phyloP scores from a whole-genome alignment of 2,797 vertebrate species.

The Danio jaintianensis region DNA sequence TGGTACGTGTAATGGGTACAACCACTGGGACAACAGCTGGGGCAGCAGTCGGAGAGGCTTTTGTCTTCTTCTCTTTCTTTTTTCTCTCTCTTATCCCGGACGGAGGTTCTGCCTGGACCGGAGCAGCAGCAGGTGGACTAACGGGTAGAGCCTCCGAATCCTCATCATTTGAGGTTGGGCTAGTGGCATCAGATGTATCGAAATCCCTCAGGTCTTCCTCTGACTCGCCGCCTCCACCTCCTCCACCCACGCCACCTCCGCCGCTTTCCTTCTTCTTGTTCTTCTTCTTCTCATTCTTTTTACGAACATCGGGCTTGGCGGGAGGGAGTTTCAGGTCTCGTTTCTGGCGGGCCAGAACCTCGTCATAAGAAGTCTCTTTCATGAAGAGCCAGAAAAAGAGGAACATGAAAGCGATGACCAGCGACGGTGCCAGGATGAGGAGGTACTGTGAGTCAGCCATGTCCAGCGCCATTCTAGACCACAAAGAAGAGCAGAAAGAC shows the following conservation, averaged over 20 bases:
- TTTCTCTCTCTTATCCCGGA: slow-evolving; percentile 87
- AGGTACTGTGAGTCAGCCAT: slow-evolving; percentile 96
- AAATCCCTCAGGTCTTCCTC: slow-evolving; percentile 92
- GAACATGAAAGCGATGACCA: slow-evolving; percentile 95
- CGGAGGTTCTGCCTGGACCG: slow-evolving; percentile 70
- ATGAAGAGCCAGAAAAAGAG: slow-evolving; percentile 99
- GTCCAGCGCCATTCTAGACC: slow-evolving; percentile 89
- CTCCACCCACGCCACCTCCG: slow-evolving; percentile 80
- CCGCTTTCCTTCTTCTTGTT: slow-evolving; percentile 93
- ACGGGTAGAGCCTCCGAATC: slow-evolving; percentile 72
- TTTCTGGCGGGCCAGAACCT: slow-evolving; percentile 94
- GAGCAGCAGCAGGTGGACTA: slow-evolving; percentile 58
- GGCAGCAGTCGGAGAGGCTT: slow-evolving; percentile 65
- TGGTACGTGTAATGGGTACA: neutral
- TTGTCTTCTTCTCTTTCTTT: slow-evolving; percentile 94
- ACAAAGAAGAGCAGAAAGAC: neutral
- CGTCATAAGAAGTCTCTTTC: slow-evolving; percentile 98
- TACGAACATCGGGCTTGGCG: slow-evolving; percentile 86
- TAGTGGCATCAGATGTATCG: slow-evolving; percentile 81
- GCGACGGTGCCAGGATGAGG: slow-evolving; percentile 91
- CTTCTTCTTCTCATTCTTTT: slow-evolving; percentile 96
- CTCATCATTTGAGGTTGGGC: slow-evolving; percentile 76
- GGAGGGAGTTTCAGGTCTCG: slow-evolving; percentile 87
- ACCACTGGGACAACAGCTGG: slow-evolving; percentile 73
- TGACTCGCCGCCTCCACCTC: slow-evolving; percentile 86